These are phyloP conservation scores for Buphagus erythrorhynchus DNA, from an alignment of 2,797 vertebrate species.

Conservation along the genomic window DNA sequence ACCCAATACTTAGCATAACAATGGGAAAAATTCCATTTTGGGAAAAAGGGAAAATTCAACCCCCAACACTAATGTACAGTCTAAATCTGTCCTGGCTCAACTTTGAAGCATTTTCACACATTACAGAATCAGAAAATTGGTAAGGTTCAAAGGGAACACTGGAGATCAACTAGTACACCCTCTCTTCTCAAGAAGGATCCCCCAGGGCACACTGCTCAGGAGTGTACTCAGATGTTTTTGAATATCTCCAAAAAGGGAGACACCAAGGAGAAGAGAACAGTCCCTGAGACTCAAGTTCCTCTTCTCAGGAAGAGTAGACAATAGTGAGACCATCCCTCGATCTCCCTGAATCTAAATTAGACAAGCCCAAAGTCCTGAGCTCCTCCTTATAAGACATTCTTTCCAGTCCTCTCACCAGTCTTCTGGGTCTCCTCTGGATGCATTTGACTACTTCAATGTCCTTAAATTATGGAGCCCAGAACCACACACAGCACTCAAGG, in stretches of 20 bases:
- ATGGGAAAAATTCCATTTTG: too few relatives aligned
- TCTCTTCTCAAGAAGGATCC: not conserved
- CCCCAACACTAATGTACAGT: too few relatives aligned
- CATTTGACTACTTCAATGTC: not conserved
- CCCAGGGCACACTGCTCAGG: not conserved
- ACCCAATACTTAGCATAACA: too few relatives aligned
- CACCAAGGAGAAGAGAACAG: not conserved
- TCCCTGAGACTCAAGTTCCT: accelerated
- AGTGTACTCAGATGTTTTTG: accelerated
- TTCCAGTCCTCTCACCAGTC: not conserved
- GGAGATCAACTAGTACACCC: not conserved
- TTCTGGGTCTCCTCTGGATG: not conserved
- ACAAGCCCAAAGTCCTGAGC: accelerated
- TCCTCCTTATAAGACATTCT: not conserved
- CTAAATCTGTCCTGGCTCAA: accelerated
- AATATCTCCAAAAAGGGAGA: not conserved
- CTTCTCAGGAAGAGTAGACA: not conserved
- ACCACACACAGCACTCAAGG: not conserved
- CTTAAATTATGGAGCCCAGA: not conserved
- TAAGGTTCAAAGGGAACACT: not conserved
- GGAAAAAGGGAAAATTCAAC: too few relatives aligned
- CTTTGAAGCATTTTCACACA: not conserved
- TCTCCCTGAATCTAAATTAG: not conserved
- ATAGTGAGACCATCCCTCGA: accelerated
- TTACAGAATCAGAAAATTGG: not conserved